A percentile compares a stretch with the other conserved stretches of the same genome.
Evolutionary conservation across 2,113 vertebrate genomes (phyloP).

Genomic region (Gymnocephalus cernua): DNA sequence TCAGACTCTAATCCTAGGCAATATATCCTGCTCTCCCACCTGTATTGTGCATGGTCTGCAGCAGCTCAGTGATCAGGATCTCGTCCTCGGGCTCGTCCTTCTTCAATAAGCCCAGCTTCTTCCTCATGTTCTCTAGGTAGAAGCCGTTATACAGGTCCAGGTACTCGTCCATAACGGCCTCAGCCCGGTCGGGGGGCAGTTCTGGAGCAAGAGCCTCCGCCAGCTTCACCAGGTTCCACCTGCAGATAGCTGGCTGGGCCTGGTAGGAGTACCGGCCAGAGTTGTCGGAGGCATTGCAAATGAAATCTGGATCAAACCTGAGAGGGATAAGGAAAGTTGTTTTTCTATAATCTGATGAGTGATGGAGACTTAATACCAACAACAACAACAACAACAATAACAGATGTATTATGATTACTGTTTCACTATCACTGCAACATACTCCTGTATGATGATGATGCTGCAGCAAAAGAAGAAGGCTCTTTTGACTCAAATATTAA

Average conservation of each 20-base stretch:
- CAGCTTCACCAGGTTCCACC: constrained; percentile 94
- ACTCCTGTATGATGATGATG: background rate
- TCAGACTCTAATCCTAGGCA: background rate
- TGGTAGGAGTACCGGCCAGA: constrained; percentile 93
- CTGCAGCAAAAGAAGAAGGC: background rate
- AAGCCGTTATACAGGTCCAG: constrained; percentile 88
- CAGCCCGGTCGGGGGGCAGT: constrained; percentile 85
- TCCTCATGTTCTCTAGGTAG: constrained; percentile 93
- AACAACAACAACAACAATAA: background rate
- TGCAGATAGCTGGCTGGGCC: constrained; percentile 93
- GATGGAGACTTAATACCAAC: background rate
- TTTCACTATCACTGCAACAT: background rate
- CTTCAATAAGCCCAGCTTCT: constrained; percentile 91
- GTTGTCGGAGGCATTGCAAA: constrained; percentile 95
- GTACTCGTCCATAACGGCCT: constrained; percentile 88
- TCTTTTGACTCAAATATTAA: background rate
- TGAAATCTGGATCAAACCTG: constrained; percentile 95
- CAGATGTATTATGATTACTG: background rate
- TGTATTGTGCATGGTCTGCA: constrained; percentile 95
- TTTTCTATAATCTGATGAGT: background rate
- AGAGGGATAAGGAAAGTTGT: background rate
- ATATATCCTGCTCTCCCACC: constrained; percentile 77
- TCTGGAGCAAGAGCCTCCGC: constrained; percentile 93
- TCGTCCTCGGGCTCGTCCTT: constrained; percentile 88
- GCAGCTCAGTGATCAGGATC: constrained; percentile 87